These are phyloP conservation scores for Myiagra hebetior DNA, from an alignment of 2,113 vertebrate species.

Conservation along the genomic window DNA sequence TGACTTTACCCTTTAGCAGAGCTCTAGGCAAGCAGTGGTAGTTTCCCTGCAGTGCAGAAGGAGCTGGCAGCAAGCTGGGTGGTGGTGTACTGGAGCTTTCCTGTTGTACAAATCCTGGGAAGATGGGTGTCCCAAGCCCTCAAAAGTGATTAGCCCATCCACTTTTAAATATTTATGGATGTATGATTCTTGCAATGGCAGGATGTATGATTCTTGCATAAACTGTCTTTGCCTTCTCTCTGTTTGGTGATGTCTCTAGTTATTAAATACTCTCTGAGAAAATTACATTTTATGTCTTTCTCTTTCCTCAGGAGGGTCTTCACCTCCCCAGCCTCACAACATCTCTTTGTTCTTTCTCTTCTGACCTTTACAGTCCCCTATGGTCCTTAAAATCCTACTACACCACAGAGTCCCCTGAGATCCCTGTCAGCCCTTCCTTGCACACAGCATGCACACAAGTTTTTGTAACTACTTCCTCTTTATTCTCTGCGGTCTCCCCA, in stretches of 20 bases:
- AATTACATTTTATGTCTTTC: not conserved
- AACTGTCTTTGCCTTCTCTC: not conserved
- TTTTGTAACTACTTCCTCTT: constrained; percentile 6
- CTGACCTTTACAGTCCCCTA: not conserved
- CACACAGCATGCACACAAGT: not conserved
- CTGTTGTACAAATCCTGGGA: not conserved
- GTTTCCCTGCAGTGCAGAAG: not conserved
- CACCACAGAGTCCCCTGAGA: not conserved
- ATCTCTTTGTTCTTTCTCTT: not conserved
- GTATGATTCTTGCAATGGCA: not conserved
- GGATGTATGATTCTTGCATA: not conserved
- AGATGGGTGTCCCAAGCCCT: not conserved
- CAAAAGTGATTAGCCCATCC: not conserved
- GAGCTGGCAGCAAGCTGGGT: not conserved
- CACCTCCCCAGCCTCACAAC: not conserved
- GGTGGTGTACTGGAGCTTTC: not conserved
- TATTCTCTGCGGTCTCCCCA: not conserved
- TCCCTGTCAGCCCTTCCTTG: not conserved
- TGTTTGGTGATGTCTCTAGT: not conserved
- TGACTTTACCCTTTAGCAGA: not conserved
- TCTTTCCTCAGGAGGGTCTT: not conserved
- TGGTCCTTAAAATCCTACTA: not conserved
- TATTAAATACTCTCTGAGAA: not conserved
- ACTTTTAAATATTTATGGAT: not conserved
- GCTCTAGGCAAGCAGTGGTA: not conserved